phyloP scores from a whole-genome alignment of 2,113 vertebrate genomes.

The Cyphomyrus plagiostoma region DNA sequence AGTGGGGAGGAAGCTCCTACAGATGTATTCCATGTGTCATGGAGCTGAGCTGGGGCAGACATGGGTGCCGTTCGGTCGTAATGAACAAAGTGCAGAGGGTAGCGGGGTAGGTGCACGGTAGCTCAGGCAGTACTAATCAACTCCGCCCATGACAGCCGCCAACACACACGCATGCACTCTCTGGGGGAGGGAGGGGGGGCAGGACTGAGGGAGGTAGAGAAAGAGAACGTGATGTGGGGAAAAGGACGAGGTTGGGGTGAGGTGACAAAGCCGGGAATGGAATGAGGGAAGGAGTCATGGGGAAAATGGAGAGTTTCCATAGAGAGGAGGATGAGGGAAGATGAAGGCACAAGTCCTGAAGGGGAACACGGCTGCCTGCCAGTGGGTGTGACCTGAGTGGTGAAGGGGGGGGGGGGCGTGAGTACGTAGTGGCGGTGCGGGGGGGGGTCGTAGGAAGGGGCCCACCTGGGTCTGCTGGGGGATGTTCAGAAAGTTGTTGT shows the following conservation, averaged over 20 bases:
- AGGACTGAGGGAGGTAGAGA: background rate
- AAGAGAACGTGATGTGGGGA: slow-evolving; percentile 13
- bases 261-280: background rate
- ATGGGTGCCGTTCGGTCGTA: slow-evolving; percentile 62
- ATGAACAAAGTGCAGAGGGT: slow-evolving; percentile 62
- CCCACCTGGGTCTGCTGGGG: slow-evolving; percentile 86
- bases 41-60: slow-evolving; percentile 49
- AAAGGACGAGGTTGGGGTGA: background rate
- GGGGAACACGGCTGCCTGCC: background rate
- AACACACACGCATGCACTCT: background rate
- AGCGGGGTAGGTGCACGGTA: slow-evolving; percentile 50
- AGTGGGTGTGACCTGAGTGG: background rate
- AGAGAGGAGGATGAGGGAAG: slow-evolving; percentile 7
- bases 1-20: slow-evolving; percentile 35
- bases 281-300: background rate
- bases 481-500: slow-evolving; percentile 94
- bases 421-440: background rate
- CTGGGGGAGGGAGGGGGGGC: too few species aligned
- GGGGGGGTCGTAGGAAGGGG: background rate
- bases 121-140: background rate
- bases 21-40: slow-evolving; percentile 68
- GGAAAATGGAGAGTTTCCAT: background rate
- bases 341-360: background rate
- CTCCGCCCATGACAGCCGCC: background rate
- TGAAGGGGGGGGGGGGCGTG: background rate